These are phyloP conservation scores for Knipowitschia caucasica DNA, from an alignment of 2,797 vertebrate species.

Conservation along the genomic window DNA sequence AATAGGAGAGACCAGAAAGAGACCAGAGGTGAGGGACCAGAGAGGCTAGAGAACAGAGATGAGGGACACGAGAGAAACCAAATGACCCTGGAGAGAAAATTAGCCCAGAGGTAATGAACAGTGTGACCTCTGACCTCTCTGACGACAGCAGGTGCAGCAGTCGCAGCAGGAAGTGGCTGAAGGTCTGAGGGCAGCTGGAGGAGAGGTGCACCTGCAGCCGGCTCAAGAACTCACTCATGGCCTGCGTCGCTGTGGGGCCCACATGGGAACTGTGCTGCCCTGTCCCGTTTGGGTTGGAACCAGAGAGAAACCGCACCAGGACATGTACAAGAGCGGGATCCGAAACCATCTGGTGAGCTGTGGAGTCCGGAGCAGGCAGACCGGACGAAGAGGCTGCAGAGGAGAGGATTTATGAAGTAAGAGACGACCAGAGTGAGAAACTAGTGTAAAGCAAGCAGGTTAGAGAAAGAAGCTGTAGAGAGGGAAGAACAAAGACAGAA, in stretches of 20 bases:
- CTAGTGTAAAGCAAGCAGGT: too few species aligned
- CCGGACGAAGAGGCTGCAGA: constrained; percentile 74
- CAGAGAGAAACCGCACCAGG: constrained; percentile 95
- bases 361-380: constrained; percentile 88
- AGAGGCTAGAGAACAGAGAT: too few species aligned
- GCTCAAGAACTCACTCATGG: constrained; percentile 97
- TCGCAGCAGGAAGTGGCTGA: constrained; percentile 97
- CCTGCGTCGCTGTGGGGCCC: constrained; percentile 96
- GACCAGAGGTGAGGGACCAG: too few species aligned
- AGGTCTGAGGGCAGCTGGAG: constrained; percentile 94
- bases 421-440: too few species aligned
- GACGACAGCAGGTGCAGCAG: constrained; percentile 96
- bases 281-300: constrained; percentile 91
- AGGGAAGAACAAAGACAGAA: too few species aligned
- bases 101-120: too few species aligned
- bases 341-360: constrained; percentile 93
- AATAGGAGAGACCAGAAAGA: too few species aligned
- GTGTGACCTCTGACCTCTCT: constrained; percentile 82
- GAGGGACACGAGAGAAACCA: too few species aligned
- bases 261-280: constrained; percentile 98
- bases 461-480: too few species aligned
- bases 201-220: constrained; percentile 97
- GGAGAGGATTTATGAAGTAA: too few species aligned
- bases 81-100: too few species aligned
- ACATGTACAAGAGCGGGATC: constrained; percentile 94